Evolutionary conservation across 2,888 invertebrate species (phyloP).

Genomic region (Antheraea assamensis): DNA sequence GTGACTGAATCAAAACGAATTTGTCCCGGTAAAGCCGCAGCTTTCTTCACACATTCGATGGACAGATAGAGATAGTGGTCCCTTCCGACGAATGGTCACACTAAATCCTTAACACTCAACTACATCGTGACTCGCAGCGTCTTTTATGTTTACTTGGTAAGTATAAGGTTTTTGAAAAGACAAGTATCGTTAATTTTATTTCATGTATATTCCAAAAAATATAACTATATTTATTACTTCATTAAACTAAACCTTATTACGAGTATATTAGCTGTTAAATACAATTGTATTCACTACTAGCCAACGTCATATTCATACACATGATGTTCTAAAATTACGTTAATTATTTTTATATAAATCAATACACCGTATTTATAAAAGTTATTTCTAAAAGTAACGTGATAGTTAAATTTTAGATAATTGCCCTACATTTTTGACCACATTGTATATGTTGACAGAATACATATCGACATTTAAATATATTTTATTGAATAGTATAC

Average conservation of each 20-base stretch:
- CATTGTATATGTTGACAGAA: background rate
- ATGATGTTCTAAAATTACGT: too few relatives aligned
- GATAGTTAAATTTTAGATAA: too few relatives aligned
- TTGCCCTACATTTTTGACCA: too few relatives aligned
- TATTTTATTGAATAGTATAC: background rate
- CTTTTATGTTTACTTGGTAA: conserved; percentile 42
- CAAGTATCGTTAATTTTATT: background rate
- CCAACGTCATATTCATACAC: too few relatives aligned
- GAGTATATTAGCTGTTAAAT: background rate
- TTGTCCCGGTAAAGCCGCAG: conserved; percentile 76
- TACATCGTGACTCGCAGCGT: conserved; percentile 60
- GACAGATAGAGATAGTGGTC: conserved; percentile 74
- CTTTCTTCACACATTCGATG: conserved; percentile 74
- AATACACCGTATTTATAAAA: too few relatives aligned
- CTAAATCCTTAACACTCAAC: conserved; percentile 76
- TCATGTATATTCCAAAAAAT: background rate
- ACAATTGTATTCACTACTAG: background rate
- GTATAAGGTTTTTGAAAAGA: background rate
- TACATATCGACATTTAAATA: background rate
- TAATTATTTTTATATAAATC: too few relatives aligned
- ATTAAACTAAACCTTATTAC: background rate
- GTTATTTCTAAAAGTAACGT: too few relatives aligned
- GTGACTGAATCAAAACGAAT: conserved; percentile 79
- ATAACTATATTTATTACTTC: background rate
- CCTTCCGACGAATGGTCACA: conserved; percentile 65